These are phyloP conservation scores for Sander lucioperca DNA, from an alignment of 2,113 vertebrate genomes.

Conservation along the genomic window DNA sequence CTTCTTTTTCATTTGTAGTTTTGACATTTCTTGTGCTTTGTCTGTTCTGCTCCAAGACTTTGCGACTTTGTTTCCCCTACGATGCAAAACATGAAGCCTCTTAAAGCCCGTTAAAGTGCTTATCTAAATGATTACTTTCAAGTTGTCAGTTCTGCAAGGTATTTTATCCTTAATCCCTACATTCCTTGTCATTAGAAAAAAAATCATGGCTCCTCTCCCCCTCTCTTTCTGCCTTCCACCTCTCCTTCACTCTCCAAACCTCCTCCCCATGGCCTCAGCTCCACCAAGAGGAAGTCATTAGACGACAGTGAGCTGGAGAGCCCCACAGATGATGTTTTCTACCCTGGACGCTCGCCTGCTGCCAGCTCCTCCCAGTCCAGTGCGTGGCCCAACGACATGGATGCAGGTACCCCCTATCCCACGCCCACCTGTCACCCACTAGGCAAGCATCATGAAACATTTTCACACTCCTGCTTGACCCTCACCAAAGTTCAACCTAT, in stretches of 20 bases:
- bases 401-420: constrained; percentile 85
- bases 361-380: constrained; percentile 93
- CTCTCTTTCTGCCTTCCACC: constrained; percentile 21
- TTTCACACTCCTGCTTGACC: constrained; percentile 34
- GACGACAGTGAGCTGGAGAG: constrained; percentile 94
- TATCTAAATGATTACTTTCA: constrained; percentile 4
- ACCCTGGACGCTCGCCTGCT: constrained; percentile 91
- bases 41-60: constrained; percentile 39
- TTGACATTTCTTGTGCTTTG: constrained; percentile 37
- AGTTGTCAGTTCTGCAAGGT: background rate
- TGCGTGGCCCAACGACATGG: constrained; percentile 92
- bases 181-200: background rate
- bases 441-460: constrained; percentile 29
- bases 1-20: constrained; percentile 46
- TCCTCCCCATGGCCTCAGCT: constrained; percentile 74
- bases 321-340: constrained; percentile 92
- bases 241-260: constrained; percentile 22
- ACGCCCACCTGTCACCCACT: constrained; percentile 26
- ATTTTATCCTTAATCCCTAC: constrained; percentile 9
- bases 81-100: constrained; percentile 14
- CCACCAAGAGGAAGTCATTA: constrained; percentile 93
- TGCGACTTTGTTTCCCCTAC: constrained; percentile 17
- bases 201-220: background rate
- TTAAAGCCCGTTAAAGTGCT: background rate
- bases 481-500: constrained; percentile 33